Evolutionary conservation across 2,888 invertebrate species (phyloP), one percentile per base, ranked within the genome.

Genomic region (Chironomus riparius): DNA sequence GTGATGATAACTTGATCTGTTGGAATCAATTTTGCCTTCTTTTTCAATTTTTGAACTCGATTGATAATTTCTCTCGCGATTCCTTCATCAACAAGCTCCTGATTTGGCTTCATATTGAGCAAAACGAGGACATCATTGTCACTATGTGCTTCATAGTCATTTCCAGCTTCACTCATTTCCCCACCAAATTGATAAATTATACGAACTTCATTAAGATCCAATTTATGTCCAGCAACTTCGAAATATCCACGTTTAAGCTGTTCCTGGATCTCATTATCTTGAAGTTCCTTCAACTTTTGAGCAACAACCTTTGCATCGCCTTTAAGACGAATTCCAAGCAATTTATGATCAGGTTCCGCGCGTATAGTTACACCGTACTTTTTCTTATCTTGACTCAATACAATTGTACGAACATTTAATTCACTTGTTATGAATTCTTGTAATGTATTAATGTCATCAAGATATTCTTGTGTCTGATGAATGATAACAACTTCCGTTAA

Each of bases 321-420:
- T 84, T 97, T 97, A 61, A 98, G 86, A 77, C 96, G 88, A 12
- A 91, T 89, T 0, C 98, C 99, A 12, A 98, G 87, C 38, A 90
- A 86, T 85, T 95, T 97, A 83, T 96, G 95, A 84, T 99, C 97
- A 0, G 98, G 97, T 82, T 98, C 97, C 0, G 97, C 98, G 80
- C 92, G 88, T 72, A 99, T 83, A 4, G 90, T 89, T 28, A 99
- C 93, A 2, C 96, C 97, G 84, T 95, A 99, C 80, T 92, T 93
- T 78, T 91, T 88, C 84, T 97, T 98, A 80, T 99, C 95, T 61
- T 90, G 91, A 2, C 95, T 94, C 1, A 94, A 87, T 0, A 92
- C 92, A 75, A 99, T 85, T 79, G 89, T 89, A 77, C 91, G 90
- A 0, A 99, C 92, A 83, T 99, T 99, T 80, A 98, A 86, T 85